These are phyloP conservation scores for Petrocephalus zakoni DNA, from an alignment of 2,113 vertebrate genomes.

Conservation along the genomic window DNA sequence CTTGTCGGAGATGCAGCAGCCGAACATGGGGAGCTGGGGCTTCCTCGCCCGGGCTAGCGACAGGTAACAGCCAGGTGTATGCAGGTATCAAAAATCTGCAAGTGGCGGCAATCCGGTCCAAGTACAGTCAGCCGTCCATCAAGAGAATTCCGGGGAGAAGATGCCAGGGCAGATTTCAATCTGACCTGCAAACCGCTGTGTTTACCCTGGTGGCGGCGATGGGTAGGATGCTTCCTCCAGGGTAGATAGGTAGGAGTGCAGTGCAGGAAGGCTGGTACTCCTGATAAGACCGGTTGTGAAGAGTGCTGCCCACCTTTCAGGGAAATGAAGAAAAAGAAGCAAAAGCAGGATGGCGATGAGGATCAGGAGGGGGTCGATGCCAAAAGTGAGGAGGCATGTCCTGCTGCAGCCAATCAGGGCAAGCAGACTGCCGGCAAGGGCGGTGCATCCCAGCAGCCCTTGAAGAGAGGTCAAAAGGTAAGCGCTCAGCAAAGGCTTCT, in stretches of 20 bases:
- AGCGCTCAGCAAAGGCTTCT: not conserved
- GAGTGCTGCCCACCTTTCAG: constrained; percentile 60
- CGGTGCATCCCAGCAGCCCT: constrained; percentile 55
- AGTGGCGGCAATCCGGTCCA: too few relatives aligned
- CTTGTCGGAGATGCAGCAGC: not conserved
- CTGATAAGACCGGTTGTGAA: too few relatives aligned
- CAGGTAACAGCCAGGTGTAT: not conserved
- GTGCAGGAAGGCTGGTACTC: too few relatives aligned
- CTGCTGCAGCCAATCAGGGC: constrained; percentile 19
- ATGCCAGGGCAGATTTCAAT: too few relatives aligned
- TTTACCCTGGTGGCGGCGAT: too few relatives aligned
- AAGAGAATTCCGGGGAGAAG: too few relatives aligned
- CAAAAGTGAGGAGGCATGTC: constrained; percentile 49
- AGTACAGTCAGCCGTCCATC: too few relatives aligned
- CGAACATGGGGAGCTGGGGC: not conserved
- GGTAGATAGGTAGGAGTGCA: too few relatives aligned
- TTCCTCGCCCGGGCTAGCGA: not conserved
- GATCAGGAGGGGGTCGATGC: constrained; percentile 39
- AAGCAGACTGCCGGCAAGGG: constrained; percentile 50
- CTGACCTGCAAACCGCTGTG: too few relatives aligned
- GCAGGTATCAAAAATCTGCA: not conserved
- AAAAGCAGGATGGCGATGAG: constrained; percentile 56
- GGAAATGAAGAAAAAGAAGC: constrained; percentile 87
- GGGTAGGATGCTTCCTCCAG: too few relatives aligned
- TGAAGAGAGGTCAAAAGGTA: constrained; percentile 91